These are phyloP conservation scores for Arctia plantaginis DNA, from an alignment of 2,888 invertebrate genomes.

Conservation along the genomic window DNA sequence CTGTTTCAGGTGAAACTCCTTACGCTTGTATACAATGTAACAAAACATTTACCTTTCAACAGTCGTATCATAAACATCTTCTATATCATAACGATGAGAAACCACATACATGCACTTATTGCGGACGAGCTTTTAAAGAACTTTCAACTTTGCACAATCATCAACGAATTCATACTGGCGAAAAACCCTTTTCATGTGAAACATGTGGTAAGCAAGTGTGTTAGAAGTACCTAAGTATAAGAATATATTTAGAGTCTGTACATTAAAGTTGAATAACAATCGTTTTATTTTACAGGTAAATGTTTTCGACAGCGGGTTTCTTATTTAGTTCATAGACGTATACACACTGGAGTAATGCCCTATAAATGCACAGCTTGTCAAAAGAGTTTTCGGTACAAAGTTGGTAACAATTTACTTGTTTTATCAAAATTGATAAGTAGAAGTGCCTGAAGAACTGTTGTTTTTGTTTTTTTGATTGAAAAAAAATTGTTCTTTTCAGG, in stretches of 20 bases:
- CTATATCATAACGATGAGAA: constrained; percentile 95
- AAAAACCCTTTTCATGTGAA: constrained; percentile 95
- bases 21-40: constrained; percentile 93
- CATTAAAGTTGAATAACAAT: not conserved
- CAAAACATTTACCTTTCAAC: constrained; percentile 95
- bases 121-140: constrained; percentile 94
- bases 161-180: constrained; percentile 93
- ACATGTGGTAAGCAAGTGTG: constrained; percentile 89
- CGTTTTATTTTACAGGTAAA: constrained; percentile 88
- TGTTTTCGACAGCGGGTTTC: constrained; percentile 95
- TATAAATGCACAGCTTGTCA: constrained; percentile 93
- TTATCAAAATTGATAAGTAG: not conserved
- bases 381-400: constrained; percentile 94
- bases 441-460: not conserved
- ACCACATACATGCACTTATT: constrained; percentile 91
- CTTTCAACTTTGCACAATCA: constrained; percentile 95
- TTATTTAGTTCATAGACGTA: constrained; percentile 93
- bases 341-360: constrained; percentile 95
- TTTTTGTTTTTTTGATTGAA: too few relatives aligned
- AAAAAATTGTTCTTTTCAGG: too few relatives aligned
- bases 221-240: not conserved
- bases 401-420: constrained; percentile 57
- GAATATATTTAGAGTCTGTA: not conserved
- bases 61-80: constrained; percentile 95
- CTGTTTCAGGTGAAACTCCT: constrained; percentile 92